These are phyloP conservation scores for Siniperca knerii DNA, from an alignment of 2,113 vertebrate species.

Conservation along the genomic window DNA sequence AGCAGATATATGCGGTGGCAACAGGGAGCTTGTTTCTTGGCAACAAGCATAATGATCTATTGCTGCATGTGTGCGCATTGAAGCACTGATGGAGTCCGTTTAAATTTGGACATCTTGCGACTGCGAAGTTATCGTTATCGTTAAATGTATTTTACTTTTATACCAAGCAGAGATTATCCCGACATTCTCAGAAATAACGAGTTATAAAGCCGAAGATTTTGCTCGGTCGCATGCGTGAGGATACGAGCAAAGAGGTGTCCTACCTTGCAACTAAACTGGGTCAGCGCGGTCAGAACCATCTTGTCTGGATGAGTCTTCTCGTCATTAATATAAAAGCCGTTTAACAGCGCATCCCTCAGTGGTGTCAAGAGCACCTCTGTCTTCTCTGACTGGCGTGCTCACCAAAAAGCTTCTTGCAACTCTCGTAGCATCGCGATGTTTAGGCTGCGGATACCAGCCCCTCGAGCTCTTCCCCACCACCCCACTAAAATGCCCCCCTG, in stretches of 20 bases:
- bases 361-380: slow-evolving; percentile 56
- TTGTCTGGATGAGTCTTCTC: slow-evolving; percentile 39
- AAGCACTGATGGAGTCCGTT: neutral
- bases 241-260: slow-evolving; percentile 24
- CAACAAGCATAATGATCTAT: slow-evolving; percentile 49
- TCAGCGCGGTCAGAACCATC: slow-evolving; percentile 80
- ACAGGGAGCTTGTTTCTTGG: slow-evolving; percentile 66
- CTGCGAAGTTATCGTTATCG: neutral
- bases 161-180: neutral
- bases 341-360: slow-evolving; percentile 48
- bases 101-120: neutral
- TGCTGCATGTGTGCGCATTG: slow-evolving; percentile 21
- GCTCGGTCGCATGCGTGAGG: neutral
- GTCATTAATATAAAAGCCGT: slow-evolving; percentile 22
- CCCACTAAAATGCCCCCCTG: slow-evolving; percentile 9
- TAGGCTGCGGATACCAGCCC: slow-evolving; percentile 49
- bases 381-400: slow-evolving; percentile 51
- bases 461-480: slow-evolving; percentile 14
- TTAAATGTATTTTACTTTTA: neutral
- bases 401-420: slow-evolving; percentile 60
- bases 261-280: slow-evolving; percentile 80
- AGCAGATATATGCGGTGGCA: slow-evolving; percentile 41
- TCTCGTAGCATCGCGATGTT: slow-evolving; percentile 79
- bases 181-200: neutral
- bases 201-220: neutral